Evolutionary conservation across 2,113 vertebrate species (phyloP), one percentile per base, ranked within the genome.

Genomic region (Gavia stellata): DNA sequence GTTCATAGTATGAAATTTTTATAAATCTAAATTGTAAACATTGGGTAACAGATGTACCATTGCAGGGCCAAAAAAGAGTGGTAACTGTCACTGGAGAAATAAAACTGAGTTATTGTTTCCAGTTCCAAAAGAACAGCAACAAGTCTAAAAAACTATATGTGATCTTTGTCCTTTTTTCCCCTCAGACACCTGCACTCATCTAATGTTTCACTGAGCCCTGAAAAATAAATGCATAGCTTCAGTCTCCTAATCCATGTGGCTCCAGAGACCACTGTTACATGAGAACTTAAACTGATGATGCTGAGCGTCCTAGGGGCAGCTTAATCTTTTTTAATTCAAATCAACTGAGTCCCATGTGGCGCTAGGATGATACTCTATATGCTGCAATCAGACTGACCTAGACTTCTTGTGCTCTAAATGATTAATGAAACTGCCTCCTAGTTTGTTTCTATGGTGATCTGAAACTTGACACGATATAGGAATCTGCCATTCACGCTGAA

Each of bases 341-440:
- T 99, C 98, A 99, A 99, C 98, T 97, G 98, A 99, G 98, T 98
- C 98, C 98, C 98, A 98, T 98, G 98, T 98, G 98, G 98, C 98
- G 97, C 97, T 97, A 97, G 98, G 99, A 99, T 99, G 99, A 99
- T 99, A 99, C 99, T 98, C 98, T 99, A 99, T 99, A 99, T 99
- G 98, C 99, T 98, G 99, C 99, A 99, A 99, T 99, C 99, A 99
- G 99, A 99, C 99, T 99, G 99, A 99, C 99, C 99, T 99, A 99
- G 99, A 99, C 99, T 99, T 98, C 98, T 99, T 97, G 98, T 98
- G 98, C 99, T 99, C 99, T 99, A 99, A 99, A 99, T 99, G 99
- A 99, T 99, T 99, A 99, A 99, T 99, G 99, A 99, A 99, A 99
- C 99, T 99, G 99, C 99, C 99, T 99, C 98, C 98, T 98, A 98